phyloP scores from a whole-genome alignment of 2,888 invertebrate genomes.

The Trisateles emortualis region DNA sequence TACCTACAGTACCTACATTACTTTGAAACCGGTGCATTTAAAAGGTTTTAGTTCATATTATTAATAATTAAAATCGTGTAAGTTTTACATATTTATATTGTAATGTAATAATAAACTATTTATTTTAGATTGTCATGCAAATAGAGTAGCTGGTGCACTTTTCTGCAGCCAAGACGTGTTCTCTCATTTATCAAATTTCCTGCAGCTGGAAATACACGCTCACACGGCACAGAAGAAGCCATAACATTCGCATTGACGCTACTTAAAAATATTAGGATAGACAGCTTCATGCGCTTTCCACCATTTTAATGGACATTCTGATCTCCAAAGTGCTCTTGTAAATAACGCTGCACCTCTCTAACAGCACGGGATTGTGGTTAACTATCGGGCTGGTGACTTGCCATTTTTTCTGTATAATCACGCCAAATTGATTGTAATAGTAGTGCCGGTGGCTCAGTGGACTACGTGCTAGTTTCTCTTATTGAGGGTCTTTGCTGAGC shows the following conservation, averaged over 20 bases:
- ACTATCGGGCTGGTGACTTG: constrained; percentile 9
- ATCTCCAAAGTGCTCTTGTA: neutral
- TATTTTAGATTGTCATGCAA: too few species aligned
- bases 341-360: constrained; percentile 22
- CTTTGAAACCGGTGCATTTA: too few species aligned
- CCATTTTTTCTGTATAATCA: constrained; percentile 14
- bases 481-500: neutral
- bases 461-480: neutral
- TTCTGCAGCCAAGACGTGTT: too few species aligned
- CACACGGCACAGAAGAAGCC: constrained; percentile 12
- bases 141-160: too few species aligned
- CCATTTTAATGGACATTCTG: constrained; percentile 4
- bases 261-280: constrained; percentile 5
- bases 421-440: constrained; percentile 22
- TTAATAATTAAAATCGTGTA: too few species aligned
- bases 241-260: constrained; percentile 1
- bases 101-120: too few species aligned
- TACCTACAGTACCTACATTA: too few species aligned
- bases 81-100: too few species aligned
- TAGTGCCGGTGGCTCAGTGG: too few species aligned
- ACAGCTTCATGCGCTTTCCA: constrained; percentile 4
- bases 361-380: constrained; percentile 18
- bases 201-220: constrained; percentile 12
- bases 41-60: too few species aligned
- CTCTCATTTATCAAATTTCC: constrained; percentile 4